Percentiles rank a stretch among this genome's conserved stretches.
Evolutionary conservation across 2,113 vertebrate species (phyloP).

Genomic region (Camelus dromedarius): DNA sequence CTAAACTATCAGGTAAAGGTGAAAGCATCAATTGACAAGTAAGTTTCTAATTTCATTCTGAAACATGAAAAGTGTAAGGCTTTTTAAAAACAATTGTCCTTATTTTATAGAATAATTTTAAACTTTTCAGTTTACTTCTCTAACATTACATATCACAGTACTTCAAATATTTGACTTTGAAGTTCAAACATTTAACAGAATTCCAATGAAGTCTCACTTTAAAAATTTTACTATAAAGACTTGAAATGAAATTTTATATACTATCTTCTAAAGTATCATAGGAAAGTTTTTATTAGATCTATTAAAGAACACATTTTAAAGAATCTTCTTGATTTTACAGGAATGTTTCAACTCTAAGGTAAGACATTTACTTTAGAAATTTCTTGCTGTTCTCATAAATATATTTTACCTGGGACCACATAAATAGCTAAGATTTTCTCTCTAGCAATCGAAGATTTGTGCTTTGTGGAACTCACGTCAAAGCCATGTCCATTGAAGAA

Average conservation of each 20-base stretch:
- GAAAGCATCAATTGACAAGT: slow-evolving; percentile 99
- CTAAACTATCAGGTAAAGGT: slow-evolving; percentile 98
- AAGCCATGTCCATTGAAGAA: slow-evolving; percentile 98
- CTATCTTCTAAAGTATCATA: background rate
- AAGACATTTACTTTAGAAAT: slow-evolving; percentile 81
- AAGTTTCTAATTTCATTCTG: slow-evolving; percentile 81
- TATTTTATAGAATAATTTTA: slow-evolving; percentile 35
- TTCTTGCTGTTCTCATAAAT: background rate
- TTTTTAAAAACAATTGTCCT: background rate
- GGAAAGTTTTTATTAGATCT: background rate
- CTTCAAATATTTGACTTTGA: slow-evolving; percentile 65
- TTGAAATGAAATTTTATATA: slow-evolving; percentile 4
- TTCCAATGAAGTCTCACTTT: background rate
- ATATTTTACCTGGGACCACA: background rate
- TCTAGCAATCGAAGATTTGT: slow-evolving; percentile 95
- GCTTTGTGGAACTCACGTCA: slow-evolving; percentile 96
- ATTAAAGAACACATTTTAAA: slow-evolving; percentile 58
- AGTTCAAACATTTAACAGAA: slow-evolving; percentile 25
- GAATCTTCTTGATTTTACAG: slow-evolving; percentile 86
- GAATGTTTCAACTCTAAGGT: slow-evolving; percentile 97
- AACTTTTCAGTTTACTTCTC: slow-evolving; percentile 31
- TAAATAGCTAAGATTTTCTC: slow-evolving; percentile 66
- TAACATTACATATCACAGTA: slow-evolving; percentile 8
- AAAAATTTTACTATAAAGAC: slow-evolving; percentile 20
- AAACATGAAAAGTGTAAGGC: background rate